Base-by-base conservation (phyloP, 2,113 vertebrate species). In the Xerus inauris region DNA sequence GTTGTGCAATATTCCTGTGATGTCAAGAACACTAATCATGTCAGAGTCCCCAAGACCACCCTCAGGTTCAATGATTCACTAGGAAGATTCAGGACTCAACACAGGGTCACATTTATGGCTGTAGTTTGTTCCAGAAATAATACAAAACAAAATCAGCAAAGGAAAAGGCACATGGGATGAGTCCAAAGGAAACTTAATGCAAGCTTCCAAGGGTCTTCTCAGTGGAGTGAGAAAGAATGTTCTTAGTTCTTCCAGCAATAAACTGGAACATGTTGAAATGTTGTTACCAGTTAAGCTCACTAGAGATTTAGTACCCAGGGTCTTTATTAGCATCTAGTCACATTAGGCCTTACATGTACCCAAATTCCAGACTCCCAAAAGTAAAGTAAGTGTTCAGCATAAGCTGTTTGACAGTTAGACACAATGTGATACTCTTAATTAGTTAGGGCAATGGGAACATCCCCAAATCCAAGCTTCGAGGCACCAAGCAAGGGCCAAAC, bases 311-410 rank as follows among this genome's bases (percentile, higher is more conserved):
- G 3, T 40, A 65, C 24, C 32, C 80, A 42, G 45, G 42, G 69
- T 86, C 54, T 89, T 79, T 79, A 67, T 1, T 59, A 49, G 64
- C 67, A 14, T 35, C 30, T 51, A 4, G 12, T 87, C 49, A 71
- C 35, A 20, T 3, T 22, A 28, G 65, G 45, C 75, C 73, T 65
- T 47, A 67, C 12, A 76, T 19, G 1, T 6, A 42, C 77, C 73
- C 72, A 13, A 92, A 91, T 62, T 81, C n/a, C 51, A 89, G 45
- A 75, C 28, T 59, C 35, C 72, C 81, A 79, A 75, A 93, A 92
- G 38, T 19, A 83, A 94, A 86, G 49, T 22, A 89, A 47, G 54
- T n/a, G n/a, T 65, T 88, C 79, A 64, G 40, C 22, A 88, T 20
- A 83, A 92, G 45, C 0, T 51, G 51, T 51, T 87, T n/a, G 69